A percentile compares a stretch with the other conserved stretches of the same genome.
These are phyloP conservation scores for Catonia carolina DNA, from an alignment of 2,888 invertebrate genomes.

Conservation along the genomic window DNA sequence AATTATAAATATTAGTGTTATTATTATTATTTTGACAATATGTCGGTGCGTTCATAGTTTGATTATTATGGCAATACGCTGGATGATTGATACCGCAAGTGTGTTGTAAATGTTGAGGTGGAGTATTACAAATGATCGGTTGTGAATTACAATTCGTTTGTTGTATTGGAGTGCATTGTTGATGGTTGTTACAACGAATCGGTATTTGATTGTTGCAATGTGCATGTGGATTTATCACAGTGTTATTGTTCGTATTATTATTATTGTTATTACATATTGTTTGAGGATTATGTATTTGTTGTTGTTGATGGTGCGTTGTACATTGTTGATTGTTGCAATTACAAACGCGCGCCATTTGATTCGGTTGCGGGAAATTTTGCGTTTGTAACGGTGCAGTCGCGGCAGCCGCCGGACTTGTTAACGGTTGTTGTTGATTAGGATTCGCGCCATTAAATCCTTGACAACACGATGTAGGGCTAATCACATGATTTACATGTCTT, in stretches of 20 bases:
- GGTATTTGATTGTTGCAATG: slow-evolving; percentile 10
- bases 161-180: slow-evolving; percentile 13
- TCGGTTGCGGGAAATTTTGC: slow-evolving; percentile 27
- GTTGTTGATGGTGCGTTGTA: slow-evolving; percentile 30
- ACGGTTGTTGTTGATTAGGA: slow-evolving; percentile 28
- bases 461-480: slow-evolving; percentile 26
- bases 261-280: no score
- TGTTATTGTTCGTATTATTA: no score
- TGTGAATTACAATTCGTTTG: background rate
- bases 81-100: slow-evolving; percentile 16
- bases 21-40: slow-evolving; percentile 13
- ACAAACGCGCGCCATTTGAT: slow-evolving; percentile 32
- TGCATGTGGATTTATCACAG: background rate
- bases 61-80: slow-evolving; percentile 22
- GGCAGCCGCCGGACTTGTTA: slow-evolving; percentile 36
- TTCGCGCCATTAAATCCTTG: slow-evolving; percentile 4
- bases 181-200: slow-evolving; percentile 10
- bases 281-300: background rate
- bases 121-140: slow-evolving; percentile 1
- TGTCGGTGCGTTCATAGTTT: slow-evolving; percentile 20
- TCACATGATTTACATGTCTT: slow-evolving; percentile 27
- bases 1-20: slow-evolving; percentile 23
- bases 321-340: slow-evolving; percentile 38
- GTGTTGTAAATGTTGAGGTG: slow-evolving; percentile 1
- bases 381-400: slow-evolving; percentile 34